Base-by-base conservation (phyloP, 2,113 vertebrate species). In the Sisor rabdophorus region DNA sequence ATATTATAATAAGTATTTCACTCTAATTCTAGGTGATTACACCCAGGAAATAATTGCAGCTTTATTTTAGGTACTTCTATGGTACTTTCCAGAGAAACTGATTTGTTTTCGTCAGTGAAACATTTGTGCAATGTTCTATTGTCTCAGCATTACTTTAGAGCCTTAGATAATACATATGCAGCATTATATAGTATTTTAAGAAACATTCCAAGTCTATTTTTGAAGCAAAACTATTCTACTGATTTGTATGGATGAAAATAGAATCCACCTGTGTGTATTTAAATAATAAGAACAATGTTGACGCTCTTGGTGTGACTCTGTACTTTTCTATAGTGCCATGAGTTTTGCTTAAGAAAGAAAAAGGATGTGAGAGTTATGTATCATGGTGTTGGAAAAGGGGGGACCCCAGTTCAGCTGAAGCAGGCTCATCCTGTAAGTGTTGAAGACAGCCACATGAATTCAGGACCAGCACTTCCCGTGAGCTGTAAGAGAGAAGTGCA, bases 401-500 rank as follows among this genome's bases (percentile, higher is more conserved):
- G 56, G 48, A 63, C 16, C 58, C 13, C 19, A 12, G 56, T 1
- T 32, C 19, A 26, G n/a, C 2, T 24, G 59, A 50, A 73, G 73
- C 55, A 24, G 52, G 80, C 52, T 20, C 63, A 10, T 11, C 20
- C 6, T 30, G 28, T 63, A 56, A 22, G 44, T 19, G 13, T 22
- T 28, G 30, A 52, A 1, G 3, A 28, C 58, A 76, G 56, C 59
- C 80, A 58, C 19, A 48, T 2, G 11, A 75, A 22, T 58, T 44
- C 47, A 67, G 2, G 72, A 69, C 40, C 40, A 17, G 40, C 13
- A 20, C 69, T 86, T 86, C 82, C 76, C 81, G 15, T 40, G 80
- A 76, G 58, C 61, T 67, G 32, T 77, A 88, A 90, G 81, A 81
- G 63, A 69, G 91, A 91, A 91, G 85, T 82, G 82, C 30, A 74